Conservation (phyloP, 2,888 invertebrate species). For the Syritta pipiens region DNA sequence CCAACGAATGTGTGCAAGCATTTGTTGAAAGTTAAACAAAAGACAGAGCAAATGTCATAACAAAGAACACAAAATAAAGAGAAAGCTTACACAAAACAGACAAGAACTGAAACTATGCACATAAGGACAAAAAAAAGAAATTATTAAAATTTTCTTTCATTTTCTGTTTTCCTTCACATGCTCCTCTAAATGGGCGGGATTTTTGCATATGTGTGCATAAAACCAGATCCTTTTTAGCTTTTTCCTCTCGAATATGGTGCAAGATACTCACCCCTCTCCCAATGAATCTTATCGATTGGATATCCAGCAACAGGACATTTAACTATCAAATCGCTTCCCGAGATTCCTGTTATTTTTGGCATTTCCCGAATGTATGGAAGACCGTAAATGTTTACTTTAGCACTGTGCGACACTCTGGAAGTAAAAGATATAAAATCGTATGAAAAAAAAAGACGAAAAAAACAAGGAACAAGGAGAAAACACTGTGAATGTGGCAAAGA, state of each 20-base stretch:
- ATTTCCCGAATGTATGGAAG: constrained; percentile 91
- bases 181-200: constrained; percentile 41
- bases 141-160: constrained; percentile 40
- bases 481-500: constrained; percentile 18
- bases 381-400: constrained; percentile 93
- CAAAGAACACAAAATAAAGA: constrained; percentile 34
- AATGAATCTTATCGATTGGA: constrained; percentile 91
- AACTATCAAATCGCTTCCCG: constrained; percentile 90
- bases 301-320: constrained; percentile 95
- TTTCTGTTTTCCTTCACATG: too few relatives aligned
- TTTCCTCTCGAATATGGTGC: background rate
- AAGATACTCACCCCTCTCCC: constrained; percentile 89
- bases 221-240: constrained; percentile 22
- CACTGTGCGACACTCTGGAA: constrained; percentile 85
- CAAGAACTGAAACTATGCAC: constrained; percentile 49
- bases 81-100: background rate
- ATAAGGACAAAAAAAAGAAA: constrained; percentile 45
- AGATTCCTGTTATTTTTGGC: constrained; percentile 92
- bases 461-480: too few relatives aligned
- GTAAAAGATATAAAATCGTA: constrained; percentile 59
- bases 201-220: constrained; percentile 59
- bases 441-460: constrained; percentile 3
- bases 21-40: constrained; percentile 65
- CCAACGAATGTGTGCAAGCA: constrained; percentile 39
- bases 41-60: constrained; percentile 47